Conservation (phyloP, 2,797 vertebrate genomes). For the Mormyrus hasselquistii region DNA sequence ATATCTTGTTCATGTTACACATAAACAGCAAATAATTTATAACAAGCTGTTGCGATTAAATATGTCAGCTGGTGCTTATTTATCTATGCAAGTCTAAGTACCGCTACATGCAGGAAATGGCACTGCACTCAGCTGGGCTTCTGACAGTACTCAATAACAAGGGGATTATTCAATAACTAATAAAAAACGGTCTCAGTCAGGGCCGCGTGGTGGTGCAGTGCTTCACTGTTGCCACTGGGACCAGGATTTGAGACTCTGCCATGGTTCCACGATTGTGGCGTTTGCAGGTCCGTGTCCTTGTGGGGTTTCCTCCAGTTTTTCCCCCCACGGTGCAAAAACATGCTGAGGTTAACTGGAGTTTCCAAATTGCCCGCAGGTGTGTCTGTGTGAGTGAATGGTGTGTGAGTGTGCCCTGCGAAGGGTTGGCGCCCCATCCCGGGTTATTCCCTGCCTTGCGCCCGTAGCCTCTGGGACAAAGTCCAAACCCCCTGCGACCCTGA, state of each 20-base stretch:
- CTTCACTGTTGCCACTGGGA: neutral
- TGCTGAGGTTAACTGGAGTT: neutral
- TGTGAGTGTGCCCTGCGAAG: neutral
- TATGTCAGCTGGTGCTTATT: neutral
- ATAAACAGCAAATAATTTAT: neutral
- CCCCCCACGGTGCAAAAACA: neutral
- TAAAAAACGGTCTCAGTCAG: neutral
- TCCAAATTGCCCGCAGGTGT: neutral
- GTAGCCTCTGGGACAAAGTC: no score
- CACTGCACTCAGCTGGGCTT: neutral
- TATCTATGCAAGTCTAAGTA: neutral
- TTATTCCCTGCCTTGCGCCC: no score
- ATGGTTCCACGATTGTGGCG: neutral
- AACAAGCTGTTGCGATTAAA: conserved; percentile 16
- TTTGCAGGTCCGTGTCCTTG: neutral
- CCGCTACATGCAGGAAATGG: neutral
- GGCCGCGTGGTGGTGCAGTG: neutral
- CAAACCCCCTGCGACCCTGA: no score
- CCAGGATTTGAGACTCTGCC: neutral
- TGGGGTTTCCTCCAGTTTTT: neutral
- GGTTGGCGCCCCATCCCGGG: no score
- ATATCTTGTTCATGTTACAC: neutral
- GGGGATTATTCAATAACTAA: neutral
- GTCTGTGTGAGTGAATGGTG: neutral
- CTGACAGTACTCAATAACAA: neutral